A percentile compares a stretch with the other conserved stretches of the same genome.
These are phyloP conservation scores for Dolichopus griseipennis DNA, from an alignment of 2,888 invertebrate genomes.

Conservation along the genomic window DNA sequence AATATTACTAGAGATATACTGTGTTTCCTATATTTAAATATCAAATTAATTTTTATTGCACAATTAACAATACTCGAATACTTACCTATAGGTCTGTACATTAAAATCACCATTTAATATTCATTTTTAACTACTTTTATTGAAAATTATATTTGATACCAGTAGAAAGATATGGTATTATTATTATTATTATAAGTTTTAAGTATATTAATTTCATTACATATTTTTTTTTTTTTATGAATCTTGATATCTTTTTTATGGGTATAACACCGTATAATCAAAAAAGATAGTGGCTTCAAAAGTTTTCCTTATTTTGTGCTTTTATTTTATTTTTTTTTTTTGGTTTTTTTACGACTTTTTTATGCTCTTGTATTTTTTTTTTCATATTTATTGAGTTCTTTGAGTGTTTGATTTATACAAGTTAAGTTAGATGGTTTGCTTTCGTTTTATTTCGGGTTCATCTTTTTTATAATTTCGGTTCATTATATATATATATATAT, in stretches of 20 bases:
- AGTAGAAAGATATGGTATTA: neutral
- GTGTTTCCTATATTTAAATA: too few species aligned
- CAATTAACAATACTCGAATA: too few species aligned
- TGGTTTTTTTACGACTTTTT: conserved; percentile 4
- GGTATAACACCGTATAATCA: neutral
- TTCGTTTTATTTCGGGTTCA: neutral
- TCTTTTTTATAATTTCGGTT: neutral
- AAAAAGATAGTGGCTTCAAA: neutral
- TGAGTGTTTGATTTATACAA: neutral
- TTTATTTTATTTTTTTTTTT: neutral
- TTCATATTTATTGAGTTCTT: neutral
- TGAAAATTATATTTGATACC: neutral
- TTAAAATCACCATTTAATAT: neutral
- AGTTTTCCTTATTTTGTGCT: neutral
- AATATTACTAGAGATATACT: too few species aligned
- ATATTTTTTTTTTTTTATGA: neutral
- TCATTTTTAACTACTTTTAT: conserved; percentile 1
- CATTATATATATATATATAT: conserved; percentile 27
- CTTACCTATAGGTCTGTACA: too few species aligned
- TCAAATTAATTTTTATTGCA: too few species aligned
- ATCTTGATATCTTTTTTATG: conserved; percentile 3
- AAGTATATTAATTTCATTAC: neutral
- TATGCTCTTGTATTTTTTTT: neutral
- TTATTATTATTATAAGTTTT: neutral
- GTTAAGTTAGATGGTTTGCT: neutral